Evolutionary conservation across 2,113 vertebrate genomes (phyloP), one percentile per base, ranked within the genome.

Genomic region (Heptranchias perlo): DNA sequence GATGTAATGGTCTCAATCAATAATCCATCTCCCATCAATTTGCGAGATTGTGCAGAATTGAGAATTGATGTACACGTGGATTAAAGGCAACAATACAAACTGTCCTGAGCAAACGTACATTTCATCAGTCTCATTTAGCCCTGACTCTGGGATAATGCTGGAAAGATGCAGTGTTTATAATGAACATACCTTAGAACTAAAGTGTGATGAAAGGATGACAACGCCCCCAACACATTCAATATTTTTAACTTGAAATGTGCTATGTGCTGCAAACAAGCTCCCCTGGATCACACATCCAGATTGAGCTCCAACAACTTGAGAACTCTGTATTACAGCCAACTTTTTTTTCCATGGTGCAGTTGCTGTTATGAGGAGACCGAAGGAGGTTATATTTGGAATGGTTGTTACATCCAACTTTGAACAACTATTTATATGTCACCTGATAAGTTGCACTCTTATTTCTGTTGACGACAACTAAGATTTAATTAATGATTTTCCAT

Each of bases 311-410:
- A 97, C 96, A 97, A 96, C 97, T 96, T 96, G 96, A 97, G 97
- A 97, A 96, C 96, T 96, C 96, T 97, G 96, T 97, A 96, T 97
- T 96, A 96, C 96, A 65, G 96, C 97, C 97, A 97, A 97, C 96
- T 94, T 96, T 97, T 97, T 96, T 76, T 73, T 96, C 96, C 96
- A 58, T 76, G 96, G 97, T 96, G 97, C 97, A 97, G 97, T 97
- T 97, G 97, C 97, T 97, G 97, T 97, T 96, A 96, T 97, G 97
- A 97, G 96, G 97, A 98, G 97, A 98, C 97, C 98, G 97, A 98
- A 97, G 98, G 97, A 97, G 97, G 97, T 98, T 98, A 98, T 98
- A 97, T 97, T 91, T 96, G 97, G 97, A 97, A 96, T 49, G 47
- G 94, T 67, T 73, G 94, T 95, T 95, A 69, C 10, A 13, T 95